Evolutionary conservation across 2,797 vertebrate species (phyloP).

Genomic region (Buceros bicornis): DNA sequence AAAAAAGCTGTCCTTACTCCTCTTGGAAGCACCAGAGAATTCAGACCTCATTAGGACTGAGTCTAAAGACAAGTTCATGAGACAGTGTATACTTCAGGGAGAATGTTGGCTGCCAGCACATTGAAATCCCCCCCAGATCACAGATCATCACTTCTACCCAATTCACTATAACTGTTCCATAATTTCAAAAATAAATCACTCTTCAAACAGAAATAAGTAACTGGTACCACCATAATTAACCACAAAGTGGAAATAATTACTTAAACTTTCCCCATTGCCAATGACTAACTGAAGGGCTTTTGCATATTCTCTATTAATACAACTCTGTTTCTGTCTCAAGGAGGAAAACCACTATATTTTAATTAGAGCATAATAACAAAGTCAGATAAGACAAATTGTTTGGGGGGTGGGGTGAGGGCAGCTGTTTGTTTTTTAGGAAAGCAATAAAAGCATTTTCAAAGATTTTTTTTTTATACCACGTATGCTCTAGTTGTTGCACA

Average conservation of each 20-base stretch:
- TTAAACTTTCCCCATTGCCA: rapidly evolving
- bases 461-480: neutral
- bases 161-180: neutral
- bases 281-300: neutral
- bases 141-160: neutral
- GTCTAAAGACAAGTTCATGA: neutral
- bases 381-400: neutral
- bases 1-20: neutral
- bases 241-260: neutral
- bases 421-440: neutral
- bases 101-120: neutral
- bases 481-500: neutral
- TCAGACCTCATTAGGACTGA: neutral
- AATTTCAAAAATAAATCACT: neutral
- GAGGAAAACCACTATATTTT: neutral
- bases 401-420: neutral
- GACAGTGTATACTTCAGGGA: neutral
- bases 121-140: neutral
- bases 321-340: neutral
- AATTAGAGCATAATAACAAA: neutral
- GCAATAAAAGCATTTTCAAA: neutral
- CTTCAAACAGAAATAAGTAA: neutral
- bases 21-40: neutral
- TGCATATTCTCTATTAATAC: neutral
- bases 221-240: neutral